Base-by-base conservation (phyloP, 2,888 invertebrate genomes). In the Chymomyza amoena region DNA sequence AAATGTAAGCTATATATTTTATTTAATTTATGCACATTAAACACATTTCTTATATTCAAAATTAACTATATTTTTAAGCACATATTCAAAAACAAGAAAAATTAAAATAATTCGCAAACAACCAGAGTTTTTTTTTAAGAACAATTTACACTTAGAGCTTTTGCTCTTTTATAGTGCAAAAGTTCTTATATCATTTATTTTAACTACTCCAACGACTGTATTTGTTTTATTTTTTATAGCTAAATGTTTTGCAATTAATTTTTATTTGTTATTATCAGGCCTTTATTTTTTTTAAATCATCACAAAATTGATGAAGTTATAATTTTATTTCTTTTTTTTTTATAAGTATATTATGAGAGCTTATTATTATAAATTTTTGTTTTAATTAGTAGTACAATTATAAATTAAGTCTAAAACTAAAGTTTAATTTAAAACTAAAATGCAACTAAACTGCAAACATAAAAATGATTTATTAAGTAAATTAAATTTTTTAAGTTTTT, bases 301-400 rank as follows among this genome's bases (percentile, higher is more conserved):
- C 88, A 84, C 77, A 88, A 87, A 87, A 87, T 86, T 86, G 88
- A 87, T 84, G 84, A 83, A 81, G 39, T 70, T 45, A 72, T 76
- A 66, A 20, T 64, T 52, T 52, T 0, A 13, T 18, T 45, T 32
- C 25, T 32, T 32, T 7, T 39, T 39, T 39, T 45, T 13, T 45
- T 13, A 13, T 45, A 13, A 10, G 13, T 72, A 75, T 73, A 67
- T 80, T 77, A 79, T 84, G 83, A 87, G 73, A 70, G 73, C 81
- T 86, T 85, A 69, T 64, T 69, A 75, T 80, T 54, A 62, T 54
- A 15, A 28, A 62, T 16, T 67, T 69, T 64, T 61, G 52, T 69
- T 61, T 69, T 57, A 28, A 16, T 16, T 61, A 57, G 64, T 64
- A 32, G 66, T 71, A 45, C 13, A 45, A 13, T 28, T 62, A 72